A percentile compares a stretch with the other conserved stretches of the same genome.
These are phyloP conservation scores for Dryobotodes eremita DNA, from an alignment of 2,888 invertebrate genomes.

Conservation along the genomic window DNA sequence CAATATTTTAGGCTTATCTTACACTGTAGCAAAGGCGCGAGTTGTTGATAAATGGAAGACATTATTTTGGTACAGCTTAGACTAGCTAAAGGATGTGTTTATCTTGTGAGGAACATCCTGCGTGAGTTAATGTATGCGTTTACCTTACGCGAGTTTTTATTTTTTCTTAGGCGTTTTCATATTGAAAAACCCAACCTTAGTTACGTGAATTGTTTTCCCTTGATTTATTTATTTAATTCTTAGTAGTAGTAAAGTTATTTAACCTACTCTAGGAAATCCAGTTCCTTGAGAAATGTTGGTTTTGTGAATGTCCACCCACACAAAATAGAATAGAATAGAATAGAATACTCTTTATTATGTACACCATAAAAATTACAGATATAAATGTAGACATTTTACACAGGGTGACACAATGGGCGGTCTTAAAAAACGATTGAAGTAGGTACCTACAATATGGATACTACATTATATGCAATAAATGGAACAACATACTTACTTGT, in stretches of 20 bases:
- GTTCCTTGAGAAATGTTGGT: neutral
- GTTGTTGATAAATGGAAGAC: constrained; percentile 25
- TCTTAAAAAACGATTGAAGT: neutral
- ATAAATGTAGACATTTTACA: no score
- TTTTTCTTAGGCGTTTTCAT: neutral
- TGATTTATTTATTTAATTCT: neutral
- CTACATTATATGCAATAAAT: no score
- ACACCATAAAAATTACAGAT: no score
- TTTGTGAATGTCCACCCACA: neutral
- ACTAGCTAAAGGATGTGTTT: neutral
- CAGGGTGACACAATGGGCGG: no score
- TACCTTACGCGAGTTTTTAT: neutral
- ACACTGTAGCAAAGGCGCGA: neutral
- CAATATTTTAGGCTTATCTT: constrained; percentile 4
- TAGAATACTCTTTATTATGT: no score
- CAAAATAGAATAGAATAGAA: no score
- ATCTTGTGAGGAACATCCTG: neutral
- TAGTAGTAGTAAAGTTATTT: no score
- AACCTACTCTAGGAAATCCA: neutral
- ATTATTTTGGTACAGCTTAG: constrained; percentile 34
- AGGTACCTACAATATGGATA: neutral
- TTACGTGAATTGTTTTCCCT: neutral
- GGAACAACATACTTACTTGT: no score
- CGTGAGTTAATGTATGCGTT: neutral
- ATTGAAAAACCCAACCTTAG: neutral